Base-by-base conservation (phyloP, 2,113 vertebrate species). In the Thamnophis sirtalis region DNA sequence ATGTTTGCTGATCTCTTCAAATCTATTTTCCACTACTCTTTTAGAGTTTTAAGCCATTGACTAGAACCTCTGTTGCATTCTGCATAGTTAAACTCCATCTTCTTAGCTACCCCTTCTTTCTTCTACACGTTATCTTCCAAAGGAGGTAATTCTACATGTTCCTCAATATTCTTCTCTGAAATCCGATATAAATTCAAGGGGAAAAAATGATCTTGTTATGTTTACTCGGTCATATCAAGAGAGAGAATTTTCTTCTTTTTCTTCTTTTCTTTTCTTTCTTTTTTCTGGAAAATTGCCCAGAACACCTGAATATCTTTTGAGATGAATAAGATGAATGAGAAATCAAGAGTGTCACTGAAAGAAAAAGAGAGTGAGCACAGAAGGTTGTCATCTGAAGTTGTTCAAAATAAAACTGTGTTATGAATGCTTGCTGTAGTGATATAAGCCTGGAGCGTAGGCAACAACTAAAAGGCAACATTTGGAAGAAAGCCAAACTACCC, bases 11-110 rank as follows among this genome's bases (percentile, higher is more conserved):
- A 96, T 93, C 88, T 68, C 33, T 43, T 93, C 85, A 95, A 93
- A 93, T 93, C 93, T 89, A n/a, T 73, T 84, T 5, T 94, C 26
- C 68, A n/a, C 91, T 11, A 94, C 94, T 92, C 89, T 95, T 92
- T 93, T 90, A 92, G 93, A 94, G 93, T 90, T 95, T 50, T 94
- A 91, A n/a, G 51, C 53, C 22, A n/a, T 26, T 21, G 15, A 55
- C 89, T n/a, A n/a, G 19, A 73, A n/a, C 33, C 43, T 9, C 33
- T 80, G 17, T 21, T 38, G 17, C 73, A 53, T 53, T 90, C 63
- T 33, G 2, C 26, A 80, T 6, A 22, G 22, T 91, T 22, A 58
- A 88, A 48, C 4, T 1, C 9, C 1, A 19, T 38, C 54, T 88
- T 88, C 53, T 55, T 56, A 48, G n/a, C 33, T 38, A 88, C 53